Evolutionary conservation across 1,140 invertebrate species (phyloP).

Genomic region (Bombus confusus): DNA sequence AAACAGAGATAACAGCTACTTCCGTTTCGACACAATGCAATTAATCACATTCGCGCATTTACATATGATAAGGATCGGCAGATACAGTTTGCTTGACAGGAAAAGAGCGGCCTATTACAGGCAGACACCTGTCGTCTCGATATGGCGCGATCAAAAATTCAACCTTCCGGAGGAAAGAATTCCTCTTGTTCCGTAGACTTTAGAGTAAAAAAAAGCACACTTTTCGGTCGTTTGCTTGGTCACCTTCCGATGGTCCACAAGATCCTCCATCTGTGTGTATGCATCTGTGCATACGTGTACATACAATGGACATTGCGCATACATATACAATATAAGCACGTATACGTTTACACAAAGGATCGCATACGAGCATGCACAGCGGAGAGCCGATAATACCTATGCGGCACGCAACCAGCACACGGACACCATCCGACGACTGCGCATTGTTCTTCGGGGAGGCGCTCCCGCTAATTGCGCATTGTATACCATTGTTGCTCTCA

Average conservation of each 20-base stretch:
- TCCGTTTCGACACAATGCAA: slow-evolving; percentile 26
- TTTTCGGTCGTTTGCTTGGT: background rate
- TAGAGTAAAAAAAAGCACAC: slow-evolving; percentile 1
- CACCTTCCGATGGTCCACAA: background rate
- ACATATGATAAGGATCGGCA: background rate
- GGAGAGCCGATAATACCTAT: slow-evolving; percentile 58
- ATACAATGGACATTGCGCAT: background rate
- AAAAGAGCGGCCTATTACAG: background rate
- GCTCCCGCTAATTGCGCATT: slow-evolving; percentile 81
- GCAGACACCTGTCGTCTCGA: slow-evolving; percentile 33
- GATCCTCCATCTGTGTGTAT: background rate
- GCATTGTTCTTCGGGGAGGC: slow-evolving; percentile 76
- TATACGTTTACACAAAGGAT: slow-evolving; percentile 31
- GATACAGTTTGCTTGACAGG: slow-evolving; percentile 11
- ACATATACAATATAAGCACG: no score
- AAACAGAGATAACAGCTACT: background rate
- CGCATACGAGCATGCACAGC: slow-evolving; percentile 36
- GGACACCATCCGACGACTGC: slow-evolving; percentile 65
- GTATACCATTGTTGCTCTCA: slow-evolving; percentile 78
- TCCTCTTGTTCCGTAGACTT: slow-evolving; percentile 21
- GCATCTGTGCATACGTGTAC: no score
- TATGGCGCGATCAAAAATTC: slow-evolving; percentile 24
- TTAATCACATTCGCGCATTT: slow-evolving; percentile 27
- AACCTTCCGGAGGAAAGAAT: slow-evolving; percentile 39
- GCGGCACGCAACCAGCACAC: slow-evolving; percentile 68